Percentiles rank a stretch among this genome's conserved stretches.
Evolutionary conservation across 2,888 invertebrate genomes (phyloP).

Genomic region (Scaptomyza parva): DNA sequence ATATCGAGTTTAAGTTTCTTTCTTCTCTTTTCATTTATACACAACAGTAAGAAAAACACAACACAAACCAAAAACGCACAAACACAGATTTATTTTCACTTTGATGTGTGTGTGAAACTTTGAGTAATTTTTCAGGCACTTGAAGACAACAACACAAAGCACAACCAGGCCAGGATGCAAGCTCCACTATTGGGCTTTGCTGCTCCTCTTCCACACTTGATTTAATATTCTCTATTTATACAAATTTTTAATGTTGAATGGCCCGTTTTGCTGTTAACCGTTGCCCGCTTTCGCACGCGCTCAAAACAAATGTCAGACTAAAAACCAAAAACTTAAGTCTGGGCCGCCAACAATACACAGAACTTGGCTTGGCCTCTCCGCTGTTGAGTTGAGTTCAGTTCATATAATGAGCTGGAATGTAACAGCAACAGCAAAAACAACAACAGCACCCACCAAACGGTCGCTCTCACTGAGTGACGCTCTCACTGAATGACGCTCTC

Average conservation of each 20-base stretch:
- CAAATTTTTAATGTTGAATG: background rate
- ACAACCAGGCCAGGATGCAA: slow-evolving; percentile 24
- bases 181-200: background rate
- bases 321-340: slow-evolving; percentile 66
- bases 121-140: slow-evolving; percentile 20
- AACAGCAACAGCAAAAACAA: slow-evolving; percentile 5
- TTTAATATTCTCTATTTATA: slow-evolving; percentile 1
- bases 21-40: background rate
- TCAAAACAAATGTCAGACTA: slow-evolving; percentile 78
- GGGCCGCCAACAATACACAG: slow-evolving; percentile 39
- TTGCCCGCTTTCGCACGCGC: slow-evolving; percentile 64
- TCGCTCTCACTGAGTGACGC: background rate
- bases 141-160: slow-evolving; percentile 16
- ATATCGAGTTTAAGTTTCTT: background rate
- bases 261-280: slow-evolving; percentile 31
- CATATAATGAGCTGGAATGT: slow-evolving; percentile 16
- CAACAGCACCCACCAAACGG: background rate
- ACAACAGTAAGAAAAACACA: background rate
- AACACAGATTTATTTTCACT: slow-evolving; percentile 22
- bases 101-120: background rate
- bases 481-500: slow-evolving; percentile 1
- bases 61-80: slow-evolving; percentile 3
- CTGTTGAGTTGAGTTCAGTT: slow-evolving; percentile 29
- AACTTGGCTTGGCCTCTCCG: slow-evolving; percentile 58
- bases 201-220: background rate